Percentiles rank a stretch among this genome's conserved stretches.
Conservation (phyloP, 92 coral and sea anemone species). For the Palythoa heliodiscus region DNA sequence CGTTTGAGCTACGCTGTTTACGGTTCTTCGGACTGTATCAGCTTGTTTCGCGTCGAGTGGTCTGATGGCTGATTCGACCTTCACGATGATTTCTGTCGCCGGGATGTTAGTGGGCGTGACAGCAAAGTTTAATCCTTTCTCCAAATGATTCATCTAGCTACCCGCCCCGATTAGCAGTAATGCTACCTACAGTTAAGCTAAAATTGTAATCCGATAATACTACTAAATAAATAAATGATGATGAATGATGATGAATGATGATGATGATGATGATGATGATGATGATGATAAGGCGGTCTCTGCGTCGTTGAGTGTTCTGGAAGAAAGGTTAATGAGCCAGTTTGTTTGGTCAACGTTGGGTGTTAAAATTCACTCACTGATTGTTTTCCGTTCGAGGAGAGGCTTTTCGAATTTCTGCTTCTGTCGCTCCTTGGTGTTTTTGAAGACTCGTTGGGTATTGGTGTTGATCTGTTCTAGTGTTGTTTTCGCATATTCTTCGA, state of each 20-base stretch:
- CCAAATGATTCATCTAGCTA: too few relatives aligned
- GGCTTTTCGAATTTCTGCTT: background rate
- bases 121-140: slow-evolving; percentile 40
- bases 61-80: slow-evolving; percentile 47
- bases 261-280: too few relatives aligned
- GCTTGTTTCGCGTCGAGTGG: slow-evolving; percentile 33
- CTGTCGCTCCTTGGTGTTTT: background rate
- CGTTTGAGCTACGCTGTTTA: slow-evolving; percentile 23
- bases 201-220: too few relatives aligned
- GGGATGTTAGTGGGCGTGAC: slow-evolving; percentile 32
- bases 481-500: background rate
- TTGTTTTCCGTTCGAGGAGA: background rate
- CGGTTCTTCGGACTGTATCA: slow-evolving; percentile 34
- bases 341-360: background rate
- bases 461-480: background rate
- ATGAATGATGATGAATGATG: too few relatives aligned
- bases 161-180: too few relatives aligned
- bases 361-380: background rate
- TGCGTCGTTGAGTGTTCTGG: slow-evolving; percentile 32
- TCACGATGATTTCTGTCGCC: slow-evolving; percentile 25
- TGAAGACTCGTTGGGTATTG: background rate
- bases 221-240: too few relatives aligned
- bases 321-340: slow-evolving; percentile 45
- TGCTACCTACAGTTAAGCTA: too few relatives aligned
- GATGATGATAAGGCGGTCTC: background rate